These are phyloP conservation scores for Holacanthus passer DNA, from an alignment of 2,113 vertebrate species.

Conservation along the genomic window DNA sequence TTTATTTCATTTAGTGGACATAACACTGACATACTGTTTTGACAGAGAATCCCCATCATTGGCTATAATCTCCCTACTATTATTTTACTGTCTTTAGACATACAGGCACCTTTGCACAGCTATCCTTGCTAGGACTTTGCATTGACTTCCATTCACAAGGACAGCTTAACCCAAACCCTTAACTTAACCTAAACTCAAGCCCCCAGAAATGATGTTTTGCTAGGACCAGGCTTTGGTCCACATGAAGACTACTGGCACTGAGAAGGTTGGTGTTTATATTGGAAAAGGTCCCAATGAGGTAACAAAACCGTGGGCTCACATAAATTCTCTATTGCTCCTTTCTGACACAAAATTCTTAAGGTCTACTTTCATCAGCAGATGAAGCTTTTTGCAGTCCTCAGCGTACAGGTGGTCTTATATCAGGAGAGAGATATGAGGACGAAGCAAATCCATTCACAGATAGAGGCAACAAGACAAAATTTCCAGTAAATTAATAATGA, in stretches of 20 bases:
- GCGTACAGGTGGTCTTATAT: neutral
- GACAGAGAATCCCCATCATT: neutral
- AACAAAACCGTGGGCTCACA: too few species aligned
- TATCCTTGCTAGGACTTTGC: too few species aligned
- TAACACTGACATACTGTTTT: neutral
- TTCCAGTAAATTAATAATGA: neutral
- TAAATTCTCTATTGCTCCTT: neutral
- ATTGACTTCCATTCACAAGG: too few species aligned
- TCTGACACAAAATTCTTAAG: too few species aligned
- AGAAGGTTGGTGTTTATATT: too few species aligned
- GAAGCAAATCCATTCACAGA: neutral
- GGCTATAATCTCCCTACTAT: neutral
- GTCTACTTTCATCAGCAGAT: conserved; percentile 12
- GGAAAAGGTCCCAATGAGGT: too few species aligned
- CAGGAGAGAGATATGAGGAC: neutral
- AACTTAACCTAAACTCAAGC: too few species aligned
- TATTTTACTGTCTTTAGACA: neutral
- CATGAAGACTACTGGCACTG: too few species aligned
- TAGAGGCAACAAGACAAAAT: neutral
- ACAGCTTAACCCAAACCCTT: too few species aligned
- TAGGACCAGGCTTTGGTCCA: too few species aligned
- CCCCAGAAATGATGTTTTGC: too few species aligned
- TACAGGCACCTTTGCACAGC: too few species aligned
- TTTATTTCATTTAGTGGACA: conserved; percentile 1
- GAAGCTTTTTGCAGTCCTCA: neutral